Evolutionary conservation across 1,140 invertebrate genomes (phyloP), one percentile per base, ranked within the genome.

Genomic region (Drosophila pectinifera): DNA sequence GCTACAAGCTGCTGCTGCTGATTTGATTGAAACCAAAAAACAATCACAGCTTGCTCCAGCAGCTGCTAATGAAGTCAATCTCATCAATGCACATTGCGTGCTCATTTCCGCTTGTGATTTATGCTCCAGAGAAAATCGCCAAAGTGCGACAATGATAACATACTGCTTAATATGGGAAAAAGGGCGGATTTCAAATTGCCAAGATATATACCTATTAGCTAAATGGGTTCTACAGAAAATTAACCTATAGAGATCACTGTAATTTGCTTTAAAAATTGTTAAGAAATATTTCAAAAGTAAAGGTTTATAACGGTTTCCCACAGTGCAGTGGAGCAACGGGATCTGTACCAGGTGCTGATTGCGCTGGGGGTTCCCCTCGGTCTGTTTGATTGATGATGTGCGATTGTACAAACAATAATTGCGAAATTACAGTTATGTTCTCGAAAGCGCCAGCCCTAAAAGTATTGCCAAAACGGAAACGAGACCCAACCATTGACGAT

Each of bases 61-160:
- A 83, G 70, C 76, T 75, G 80, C 80, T 83, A 83, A 83, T 83
- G 80, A 83, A 83, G 80, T 83, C 80, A 79, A 70, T 84, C 80
- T 83, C 80, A 84, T 83, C 80, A 84, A 82, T 82, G 80, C 53
- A 83, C 81, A 73, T 73, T 83, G 80, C 80, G 57, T 83, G 62
- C 75, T 73, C 75, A 84, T 83, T 83, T 84, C 80, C 80, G 69
- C 64, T 75, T 79, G 79, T 83, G 80, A 79, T 83, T 83, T 79
- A 83, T 83, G 75, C 80, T 68, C 34, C 65, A 39, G n/a, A 57
- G 68, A 38, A 39, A 72, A 70, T 57, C 20, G 65, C 65, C 49
- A 72, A 72, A 70, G 65, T 57, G 65, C 65, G 68, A 70, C 68
- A 72, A 56, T 70, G 49, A 39, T 70, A 70, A 72, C 68, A 48